Evolutionary conservation across 2,888 invertebrate genomes (phyloP).

Genomic region (Latheticus oryzae): DNA sequence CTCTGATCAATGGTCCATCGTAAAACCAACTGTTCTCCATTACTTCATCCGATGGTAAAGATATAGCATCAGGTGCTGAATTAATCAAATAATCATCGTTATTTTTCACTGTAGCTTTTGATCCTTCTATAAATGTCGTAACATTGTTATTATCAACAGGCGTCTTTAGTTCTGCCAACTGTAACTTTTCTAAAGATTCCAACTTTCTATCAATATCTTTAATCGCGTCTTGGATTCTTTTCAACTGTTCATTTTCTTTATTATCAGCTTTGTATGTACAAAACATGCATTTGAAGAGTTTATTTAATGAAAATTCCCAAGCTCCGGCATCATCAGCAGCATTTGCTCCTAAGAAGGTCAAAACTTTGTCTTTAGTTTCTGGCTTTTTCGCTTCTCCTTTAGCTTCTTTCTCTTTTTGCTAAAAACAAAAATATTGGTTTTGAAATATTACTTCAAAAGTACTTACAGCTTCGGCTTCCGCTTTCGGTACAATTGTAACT

Average conservation of each 20-base stretch:
- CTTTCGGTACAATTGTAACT: constrained; percentile 65
- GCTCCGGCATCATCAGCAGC: constrained; percentile 65
- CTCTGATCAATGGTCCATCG: constrained; percentile 74
- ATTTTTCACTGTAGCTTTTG: constrained; percentile 44
- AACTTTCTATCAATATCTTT: constrained; percentile 64
- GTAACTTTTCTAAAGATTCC: constrained; percentile 62
- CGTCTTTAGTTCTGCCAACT: constrained; percentile 19
- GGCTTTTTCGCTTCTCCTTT: constrained; percentile 81
- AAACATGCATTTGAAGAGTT: constrained; percentile 69
- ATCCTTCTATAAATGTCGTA: constrained; percentile 49
- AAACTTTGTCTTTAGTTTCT: constrained; percentile 69
- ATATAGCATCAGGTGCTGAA: constrained; percentile 65
- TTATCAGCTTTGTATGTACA: constrained; percentile 66
- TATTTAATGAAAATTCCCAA: constrained; percentile 68
- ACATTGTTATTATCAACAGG: constrained; percentile 15
- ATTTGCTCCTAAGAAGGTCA: constrained; percentile 58
- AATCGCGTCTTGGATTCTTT: constrained; percentile 60
- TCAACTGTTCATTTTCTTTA: constrained; percentile 65
- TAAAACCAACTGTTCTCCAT: constrained; percentile 72
- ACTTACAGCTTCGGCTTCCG: constrained; percentile 46
- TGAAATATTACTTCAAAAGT: no score
- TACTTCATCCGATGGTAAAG: constrained; percentile 67
- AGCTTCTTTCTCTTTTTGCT: constrained; percentile 72
- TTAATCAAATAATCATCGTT: constrained; percentile 34
- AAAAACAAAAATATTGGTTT: background rate